Evolutionary conservation across 2,113 vertebrate species (phyloP).

Genomic region (Pongo pygmaeus): DNA sequence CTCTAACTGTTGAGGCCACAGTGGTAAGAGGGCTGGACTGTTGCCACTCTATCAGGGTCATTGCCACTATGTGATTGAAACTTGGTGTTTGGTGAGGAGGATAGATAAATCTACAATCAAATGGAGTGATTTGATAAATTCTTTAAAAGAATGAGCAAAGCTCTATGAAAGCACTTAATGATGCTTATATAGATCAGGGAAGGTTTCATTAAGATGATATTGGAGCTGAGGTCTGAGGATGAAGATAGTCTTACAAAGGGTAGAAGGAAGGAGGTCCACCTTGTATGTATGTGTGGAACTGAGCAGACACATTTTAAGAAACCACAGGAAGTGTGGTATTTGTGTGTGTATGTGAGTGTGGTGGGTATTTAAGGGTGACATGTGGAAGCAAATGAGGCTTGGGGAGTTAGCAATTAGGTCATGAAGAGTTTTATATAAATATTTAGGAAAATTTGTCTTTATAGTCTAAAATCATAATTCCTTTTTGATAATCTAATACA

Average conservation of each 20-base stretch:
- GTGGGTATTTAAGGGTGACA: not conserved
- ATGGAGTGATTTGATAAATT: not conserved
- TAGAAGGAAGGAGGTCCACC: not conserved
- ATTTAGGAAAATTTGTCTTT: not conserved
- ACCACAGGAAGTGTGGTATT: not conserved
- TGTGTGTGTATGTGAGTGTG: not conserved
- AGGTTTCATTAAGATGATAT: not conserved
- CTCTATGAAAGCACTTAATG: not conserved
- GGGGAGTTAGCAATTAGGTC: not conserved
- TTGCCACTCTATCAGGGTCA: not conserved
- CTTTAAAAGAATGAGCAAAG: not conserved
- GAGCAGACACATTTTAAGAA: not conserved
- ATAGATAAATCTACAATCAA: not conserved
- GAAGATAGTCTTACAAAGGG: not conserved
- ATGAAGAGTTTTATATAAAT: not conserved
- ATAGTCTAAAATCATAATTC: not conserved
- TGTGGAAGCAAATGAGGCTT: not conserved
- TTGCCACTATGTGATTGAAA: not conserved
- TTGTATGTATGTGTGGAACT: fast-evolving
- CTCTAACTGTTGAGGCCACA: not conserved
- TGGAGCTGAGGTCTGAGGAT: not conserved
- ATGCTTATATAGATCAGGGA: not conserved
- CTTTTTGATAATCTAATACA: not conserved
- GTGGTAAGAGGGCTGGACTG: not conserved
- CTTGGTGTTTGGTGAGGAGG: not conserved